These are phyloP conservation scores for Cuniculus paca DNA, from an alignment of 2,797 vertebrate genomes.

Conservation along the genomic window DNA sequence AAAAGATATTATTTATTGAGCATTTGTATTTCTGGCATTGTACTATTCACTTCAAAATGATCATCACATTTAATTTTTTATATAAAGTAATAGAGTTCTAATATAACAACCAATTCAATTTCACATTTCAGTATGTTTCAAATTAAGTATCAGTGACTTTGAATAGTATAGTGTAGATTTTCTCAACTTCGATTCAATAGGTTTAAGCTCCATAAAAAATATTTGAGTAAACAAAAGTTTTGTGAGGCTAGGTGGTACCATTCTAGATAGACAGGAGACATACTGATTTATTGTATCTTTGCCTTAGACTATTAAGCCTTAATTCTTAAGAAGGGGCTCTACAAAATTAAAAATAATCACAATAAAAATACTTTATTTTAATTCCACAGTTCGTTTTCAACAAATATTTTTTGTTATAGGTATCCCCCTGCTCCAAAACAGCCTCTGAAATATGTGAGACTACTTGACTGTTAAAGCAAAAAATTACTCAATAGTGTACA, in stretches of 20 bases:
- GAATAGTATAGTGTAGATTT: not conserved
- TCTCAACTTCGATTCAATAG: not conserved
- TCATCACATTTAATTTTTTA: slow-evolving; percentile 43
- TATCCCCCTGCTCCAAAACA: slow-evolving; percentile 64
- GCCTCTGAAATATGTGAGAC: slow-evolving; percentile 48
- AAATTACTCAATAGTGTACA: slow-evolving; percentile 73
- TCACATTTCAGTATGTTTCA: not conserved
- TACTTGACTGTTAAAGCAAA: slow-evolving; percentile 42
- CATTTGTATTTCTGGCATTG: not conserved
- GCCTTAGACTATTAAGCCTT: not conserved
- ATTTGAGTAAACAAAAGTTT: slow-evolving; percentile 6
- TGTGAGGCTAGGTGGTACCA: not conserved
- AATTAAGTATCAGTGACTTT: not conserved
- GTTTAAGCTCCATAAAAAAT: slow-evolving; percentile 22
- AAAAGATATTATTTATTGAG: slow-evolving; percentile 33
- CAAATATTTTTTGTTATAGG: slow-evolving; percentile 47
- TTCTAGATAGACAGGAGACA: not conserved
- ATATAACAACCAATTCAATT: slow-evolving; percentile 20
- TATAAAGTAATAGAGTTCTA: not conserved
- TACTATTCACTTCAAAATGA: slow-evolving; percentile 34
- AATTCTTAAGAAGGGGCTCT: slow-evolving; percentile 51
- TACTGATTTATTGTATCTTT: slow-evolving; percentile 33
- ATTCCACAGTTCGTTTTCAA: slow-evolving; percentile 24
- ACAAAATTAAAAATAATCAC: not conserved
- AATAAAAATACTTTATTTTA: slow-evolving; percentile 40